Evolutionary conservation across 2,797 vertebrate species (phyloP).

Genomic region (Gorsachius magnificus): DNA sequence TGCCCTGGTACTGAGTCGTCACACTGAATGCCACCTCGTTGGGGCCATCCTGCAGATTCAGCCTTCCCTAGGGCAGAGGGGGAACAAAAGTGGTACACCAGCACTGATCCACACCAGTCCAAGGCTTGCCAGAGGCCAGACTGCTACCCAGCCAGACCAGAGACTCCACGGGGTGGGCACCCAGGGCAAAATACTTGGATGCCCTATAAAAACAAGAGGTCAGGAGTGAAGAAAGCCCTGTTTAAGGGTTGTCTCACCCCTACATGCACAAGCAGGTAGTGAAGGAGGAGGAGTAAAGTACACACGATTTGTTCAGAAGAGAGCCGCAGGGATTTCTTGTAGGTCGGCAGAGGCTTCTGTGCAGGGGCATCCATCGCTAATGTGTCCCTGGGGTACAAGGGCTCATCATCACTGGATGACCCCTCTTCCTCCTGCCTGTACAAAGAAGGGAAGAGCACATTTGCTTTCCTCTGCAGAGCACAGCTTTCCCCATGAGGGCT

Average conservation of each 20-base stretch:
- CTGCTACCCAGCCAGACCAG: background rate
- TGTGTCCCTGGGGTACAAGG: background rate
- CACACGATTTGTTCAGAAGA: slow-evolving; percentile 89
- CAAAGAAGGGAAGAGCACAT: background rate
- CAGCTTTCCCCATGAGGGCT: background rate
- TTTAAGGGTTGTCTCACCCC: background rate
- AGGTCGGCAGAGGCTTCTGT: slow-evolving; percentile 74
- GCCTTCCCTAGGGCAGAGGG: slow-evolving; percentile 73
- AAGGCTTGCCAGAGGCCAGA: background rate
- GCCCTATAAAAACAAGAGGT: background rate
- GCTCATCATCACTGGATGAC: slow-evolving; percentile 75
- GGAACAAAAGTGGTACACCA: background rate
- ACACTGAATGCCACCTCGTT: slow-evolving; percentile 93
- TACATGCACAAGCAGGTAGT: background rate
- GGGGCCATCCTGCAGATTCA: slow-evolving; percentile 90
- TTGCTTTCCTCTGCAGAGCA: background rate
- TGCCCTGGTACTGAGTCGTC: slow-evolving; percentile 96
- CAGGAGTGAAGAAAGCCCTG: background rate
- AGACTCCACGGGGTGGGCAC: background rate
- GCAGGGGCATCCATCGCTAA: slow-evolving; percentile 54
- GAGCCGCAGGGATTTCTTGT: slow-evolving; percentile 90
- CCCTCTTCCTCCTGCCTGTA: slow-evolving; percentile 62
- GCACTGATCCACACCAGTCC: background rate
- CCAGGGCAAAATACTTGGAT: background rate
- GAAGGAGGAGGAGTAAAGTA: background rate